phyloP scores from a whole-genome alignment of 2,113 vertebrate species.

The Sceloporus tristichus region DNA sequence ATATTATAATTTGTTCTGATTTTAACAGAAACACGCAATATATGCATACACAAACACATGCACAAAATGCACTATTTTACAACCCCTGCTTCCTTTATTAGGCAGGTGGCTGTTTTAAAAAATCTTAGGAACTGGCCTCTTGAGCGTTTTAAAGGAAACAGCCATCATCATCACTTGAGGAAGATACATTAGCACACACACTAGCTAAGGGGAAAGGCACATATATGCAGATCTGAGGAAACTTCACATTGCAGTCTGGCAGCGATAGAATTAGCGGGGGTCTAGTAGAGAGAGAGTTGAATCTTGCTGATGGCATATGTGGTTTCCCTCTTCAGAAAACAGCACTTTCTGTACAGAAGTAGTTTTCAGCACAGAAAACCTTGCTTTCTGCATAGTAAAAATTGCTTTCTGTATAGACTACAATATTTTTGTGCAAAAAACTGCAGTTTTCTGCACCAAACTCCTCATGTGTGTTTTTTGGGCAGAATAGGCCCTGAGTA shows the following conservation, averaged over 20 bases:
- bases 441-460: too few relatives aligned
- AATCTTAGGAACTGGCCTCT: not conserved
- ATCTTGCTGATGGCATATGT: too few relatives aligned
- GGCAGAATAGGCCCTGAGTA: too few relatives aligned
- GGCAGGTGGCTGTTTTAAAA: not conserved
- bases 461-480: too few relatives aligned
- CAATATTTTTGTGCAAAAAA: too few relatives aligned
- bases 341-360: too few relatives aligned
- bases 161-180: not conserved
- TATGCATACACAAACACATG: not conserved
- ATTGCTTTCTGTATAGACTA: too few relatives aligned
- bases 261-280: not conserved
- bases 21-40: not conserved
- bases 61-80: not conserved
- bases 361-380: too few relatives aligned
- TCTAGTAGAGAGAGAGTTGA: not conserved
- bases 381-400: too few relatives aligned
- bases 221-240: not conserved
- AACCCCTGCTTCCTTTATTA: not conserved
- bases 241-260: not conserved
- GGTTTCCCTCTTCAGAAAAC: too few relatives aligned
- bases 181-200: not conserved
- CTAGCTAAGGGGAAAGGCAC: not conserved
- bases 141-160: not conserved
- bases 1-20: not conserved